Percentiles rank a stretch among this genome's conserved stretches.
Evolutionary conservation across 2,113 vertebrate species (phyloP).

Genomic region (Hippopotamus amphibius): DNA sequence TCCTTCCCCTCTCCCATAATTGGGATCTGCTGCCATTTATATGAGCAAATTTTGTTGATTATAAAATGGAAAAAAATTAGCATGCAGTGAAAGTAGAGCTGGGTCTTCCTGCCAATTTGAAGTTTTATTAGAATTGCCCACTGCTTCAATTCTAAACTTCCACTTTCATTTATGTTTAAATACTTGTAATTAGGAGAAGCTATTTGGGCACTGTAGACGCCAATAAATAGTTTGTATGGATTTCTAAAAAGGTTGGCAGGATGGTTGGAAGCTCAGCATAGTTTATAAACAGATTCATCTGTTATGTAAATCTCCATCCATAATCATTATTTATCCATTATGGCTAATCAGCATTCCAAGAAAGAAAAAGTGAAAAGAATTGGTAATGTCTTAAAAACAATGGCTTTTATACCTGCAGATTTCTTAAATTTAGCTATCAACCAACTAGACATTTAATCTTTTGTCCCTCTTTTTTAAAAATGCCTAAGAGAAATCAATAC

Average conservation of each 20-base stretch:
- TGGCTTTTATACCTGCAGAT: slow-evolving; percentile 47
- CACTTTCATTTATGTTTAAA: slow-evolving; percentile 74
- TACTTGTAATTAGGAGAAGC: slow-evolving; percentile 67
- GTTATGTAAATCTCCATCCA: slow-evolving; percentile 67
- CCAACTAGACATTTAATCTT: slow-evolving; percentile 49
- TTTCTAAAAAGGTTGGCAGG: slow-evolving; percentile 70
- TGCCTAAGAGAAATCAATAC: slow-evolving; percentile 55
- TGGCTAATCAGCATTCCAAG: slow-evolving; percentile 70
- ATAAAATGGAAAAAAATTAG: slow-evolving; percentile 61
- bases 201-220: slow-evolving; percentile 63
- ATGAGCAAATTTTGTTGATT: slow-evolving; percentile 47
- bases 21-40: background rate
- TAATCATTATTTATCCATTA: slow-evolving; percentile 74
- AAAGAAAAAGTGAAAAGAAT: slow-evolving; percentile 56
- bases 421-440: slow-evolving; percentile 64
- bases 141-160: slow-evolving; percentile 64
- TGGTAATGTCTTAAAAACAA: slow-evolving; percentile 60
- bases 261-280: slow-evolving; percentile 32
- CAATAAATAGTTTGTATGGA: slow-evolving; percentile 53
- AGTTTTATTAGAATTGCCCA: slow-evolving; percentile 67
- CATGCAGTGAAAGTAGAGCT: background rate
- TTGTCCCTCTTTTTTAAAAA: background rate
- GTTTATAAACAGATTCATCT: slow-evolving; percentile 73
- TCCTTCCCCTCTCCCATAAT: background rate
- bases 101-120: slow-evolving; percentile 54